A percentile compares a stretch with the other conserved stretches of the same genome.
Evolutionary conservation across 2,797 vertebrate genomes (phyloP).

Genomic region (Gadopsis bispinosus): DNA sequence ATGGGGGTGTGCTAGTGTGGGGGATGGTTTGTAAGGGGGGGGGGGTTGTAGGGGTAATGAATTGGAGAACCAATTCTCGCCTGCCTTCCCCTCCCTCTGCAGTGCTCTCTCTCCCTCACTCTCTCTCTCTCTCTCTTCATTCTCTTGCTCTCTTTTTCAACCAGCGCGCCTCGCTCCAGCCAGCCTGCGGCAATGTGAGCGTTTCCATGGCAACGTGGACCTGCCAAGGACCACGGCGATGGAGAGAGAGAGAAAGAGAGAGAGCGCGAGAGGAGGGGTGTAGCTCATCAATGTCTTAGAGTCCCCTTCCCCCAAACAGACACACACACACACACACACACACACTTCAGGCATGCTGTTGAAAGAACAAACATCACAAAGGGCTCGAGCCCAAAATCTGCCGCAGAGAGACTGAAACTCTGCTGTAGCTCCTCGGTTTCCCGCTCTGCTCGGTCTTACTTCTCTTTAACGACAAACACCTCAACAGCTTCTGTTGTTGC

Average conservation of each 20-base stretch:
- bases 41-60: conserved; percentile 70
- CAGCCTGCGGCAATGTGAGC: conserved; percentile 84
- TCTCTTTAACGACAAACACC: neutral
- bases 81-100: conserved; percentile 65
- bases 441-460: conserved; percentile 1
- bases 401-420: conserved; percentile 47
- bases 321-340: conserved; percentile 37
- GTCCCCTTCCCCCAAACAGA: conserved; percentile 24
- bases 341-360: conserved; percentile 44
- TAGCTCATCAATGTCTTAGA: conserved; percentile 68
- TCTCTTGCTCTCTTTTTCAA: conserved; percentile 70
- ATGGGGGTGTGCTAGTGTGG: neutral
- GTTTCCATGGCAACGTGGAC: conserved; percentile 84
- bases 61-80: conserved; percentile 73
- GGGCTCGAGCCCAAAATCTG: conserved; percentile 50
- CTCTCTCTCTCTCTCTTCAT: conserved; percentile 49
- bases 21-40: neutral
- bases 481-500: neutral
- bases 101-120: conserved; percentile 60
- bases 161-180: conserved; percentile 74
- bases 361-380: conserved; percentile 67
- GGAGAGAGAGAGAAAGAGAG: conserved; percentile 42
- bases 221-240: conserved; percentile 80
- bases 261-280: conserved; percentile 38
- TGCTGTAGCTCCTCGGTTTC: conserved; percentile 2